Evolutionary conservation across 2,797 vertebrate species (phyloP), one percentile per base, ranked within the genome.

Genomic region (Propithecus perrieri): DNA sequence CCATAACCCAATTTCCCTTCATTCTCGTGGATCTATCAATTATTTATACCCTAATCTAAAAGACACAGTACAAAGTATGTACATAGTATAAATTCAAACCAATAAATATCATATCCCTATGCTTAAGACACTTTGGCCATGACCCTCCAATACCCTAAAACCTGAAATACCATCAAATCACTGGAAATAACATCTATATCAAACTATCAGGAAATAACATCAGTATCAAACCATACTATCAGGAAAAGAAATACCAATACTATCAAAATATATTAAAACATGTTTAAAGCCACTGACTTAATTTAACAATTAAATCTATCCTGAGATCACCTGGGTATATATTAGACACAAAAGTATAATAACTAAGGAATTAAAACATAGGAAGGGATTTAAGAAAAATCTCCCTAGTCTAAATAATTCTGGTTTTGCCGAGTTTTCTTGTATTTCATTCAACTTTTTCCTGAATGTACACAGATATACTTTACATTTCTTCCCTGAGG

Each of bases 381-480:
- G 17, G 3, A 95, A 91, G 1, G 11, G 12, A 92, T 65, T 80
- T 85, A 71, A 97, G 43, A 95, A 75, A 87, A 95, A 85, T 85
- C 65, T 28, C 67, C 57, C 57, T 80, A 81, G 26, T 76, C 59
- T 43, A n/a, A 91, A 33, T 93, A 85, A 94, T 61, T 80, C 74
- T 75, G 11, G 50, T 79, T 94, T 91, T 92, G 26, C 65, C 75
- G 15, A 81, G 22, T 91, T 96, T 95, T 85, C 74, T 63, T 90
- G 24, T 59, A 95, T 92, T 95, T 96, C 93, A 97, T 48, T 88
- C 81, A 93, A 91, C 17, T 75, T 84, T 92, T 85, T 89, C 55
- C 67, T 84, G 48, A 90, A 91, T 59, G 71, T 91, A 94, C 30
- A 96, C 50, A 96, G 46, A 94, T 59, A 89, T 5, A 94, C 46